Evolutionary conservation across 2,888 invertebrate genomes (phyloP).

Genomic region (Troides aeacus): DNA sequence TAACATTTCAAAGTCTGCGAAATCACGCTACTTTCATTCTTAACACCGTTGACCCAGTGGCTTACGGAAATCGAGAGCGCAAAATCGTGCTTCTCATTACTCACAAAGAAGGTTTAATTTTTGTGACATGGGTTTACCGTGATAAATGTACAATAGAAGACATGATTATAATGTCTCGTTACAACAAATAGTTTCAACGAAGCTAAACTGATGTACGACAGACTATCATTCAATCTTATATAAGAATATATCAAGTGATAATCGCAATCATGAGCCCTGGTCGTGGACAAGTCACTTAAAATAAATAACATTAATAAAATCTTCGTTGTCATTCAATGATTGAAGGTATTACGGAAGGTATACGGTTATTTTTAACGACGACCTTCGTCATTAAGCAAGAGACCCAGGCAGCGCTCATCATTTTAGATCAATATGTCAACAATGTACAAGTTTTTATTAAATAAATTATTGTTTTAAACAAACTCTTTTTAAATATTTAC

Average conservation of each 20-base stretch:
- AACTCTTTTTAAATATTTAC: too few relatives aligned
- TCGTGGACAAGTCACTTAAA: constrained; percentile 29
- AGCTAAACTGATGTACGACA: constrained; percentile 2
- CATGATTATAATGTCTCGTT: constrained; percentile 18
- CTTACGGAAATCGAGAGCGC: constrained; percentile 24
- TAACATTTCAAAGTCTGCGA: constrained; percentile 26
- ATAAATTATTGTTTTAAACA: too few relatives aligned
- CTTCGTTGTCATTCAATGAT: constrained; percentile 41
- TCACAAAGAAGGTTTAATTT: constrained; percentile 26
- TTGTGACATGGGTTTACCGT: constrained; percentile 22
- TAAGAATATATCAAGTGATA: constrained; percentile 22
- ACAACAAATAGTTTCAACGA: constrained; percentile 21
- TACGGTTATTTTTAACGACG: constrained; percentile 43
- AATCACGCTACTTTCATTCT: constrained; percentile 22
- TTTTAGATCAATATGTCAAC: constrained; percentile 7
- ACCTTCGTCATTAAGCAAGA: constrained; percentile 24
- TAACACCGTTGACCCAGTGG: constrained; percentile 21
- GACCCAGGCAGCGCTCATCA: constrained; percentile 4
- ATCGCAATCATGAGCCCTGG: constrained; percentile 23
- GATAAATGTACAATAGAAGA: constrained; percentile 15
- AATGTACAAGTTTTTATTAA: background rate
- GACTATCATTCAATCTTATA: constrained; percentile 26
- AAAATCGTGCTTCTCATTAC: constrained; percentile 9
- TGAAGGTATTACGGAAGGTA: constrained; percentile 37
- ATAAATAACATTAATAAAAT: constrained; percentile 38